Evolutionary conservation across 2,113 vertebrate species (phyloP), one percentile per base, ranked within the genome.

Genomic region (Axis porcinus): DNA sequence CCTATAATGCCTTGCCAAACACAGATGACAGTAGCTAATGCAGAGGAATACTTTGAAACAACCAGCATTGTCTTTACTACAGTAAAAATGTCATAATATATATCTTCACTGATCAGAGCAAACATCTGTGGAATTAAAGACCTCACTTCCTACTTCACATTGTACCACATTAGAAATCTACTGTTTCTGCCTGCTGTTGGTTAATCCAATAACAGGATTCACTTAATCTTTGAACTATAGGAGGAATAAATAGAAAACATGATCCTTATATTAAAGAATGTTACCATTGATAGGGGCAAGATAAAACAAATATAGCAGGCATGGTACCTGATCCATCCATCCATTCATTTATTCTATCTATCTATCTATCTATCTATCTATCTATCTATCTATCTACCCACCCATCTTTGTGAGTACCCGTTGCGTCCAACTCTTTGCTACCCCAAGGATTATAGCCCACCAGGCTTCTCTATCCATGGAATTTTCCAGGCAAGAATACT

Each of bases 351-450:
- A 36, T 67, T 96, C 43, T 60, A 4, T 67, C 62, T 13, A 3
- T 96, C 43, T 60, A 4, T 67, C 60, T 13, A 3, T 25, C 21
- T 45, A 8, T 67, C 4, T 36, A 40, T 74, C 3, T 21, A 74
- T 5, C 36, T 36, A 74, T 60, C 16, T 40, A 40, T 40, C 40
- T 40, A 40, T 40, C 40, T 40, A 40, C 40, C 40, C 40, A 40
- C 40, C 40, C 40, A 40, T 40, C 36, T 43, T 43, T 43, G 36
- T 2, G 12, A 25, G 11, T 0, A 0, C 43, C 21, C 25, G 11
- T 74, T 43, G 70, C 25, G 21, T 43, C 36, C 70, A 13, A 3
- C 70, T 74, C 70, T 36, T 70, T 74, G 70, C 70, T 23, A 74
- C 36, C 2, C 12, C 36, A 43, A 40, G 36, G 21, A 74, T 36